Base-by-base conservation (phyloP, 2,888 invertebrate genomes). In the Cepaea hortensis region DNA sequence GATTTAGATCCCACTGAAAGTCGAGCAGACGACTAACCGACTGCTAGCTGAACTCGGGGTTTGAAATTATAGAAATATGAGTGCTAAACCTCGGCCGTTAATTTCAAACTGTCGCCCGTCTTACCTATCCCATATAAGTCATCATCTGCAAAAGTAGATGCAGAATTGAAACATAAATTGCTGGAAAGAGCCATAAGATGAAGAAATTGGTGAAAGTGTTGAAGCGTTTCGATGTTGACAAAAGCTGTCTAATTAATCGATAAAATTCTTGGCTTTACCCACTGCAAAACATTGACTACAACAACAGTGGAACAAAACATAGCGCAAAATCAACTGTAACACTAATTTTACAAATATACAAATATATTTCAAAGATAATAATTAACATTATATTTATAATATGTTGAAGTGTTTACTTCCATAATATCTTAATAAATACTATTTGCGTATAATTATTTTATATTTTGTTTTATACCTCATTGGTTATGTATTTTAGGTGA, bases 181-280 rank as follows among this genome's bases (percentile, higher is more conserved):
- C n/a, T 7, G 20, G 20, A 61, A 72, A 82, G 6, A 55, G 72
- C 73, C 82, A 82, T 82, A 72, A 55, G 9, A 20, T 72, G 55
- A 70, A n/a, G 4, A 55, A 79, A 79, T 72, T 61, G 72, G 18
- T 15, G 61, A 50, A 82, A 82, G 55, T 82, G 73, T 82, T 73
- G 82, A 73, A 72, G 82, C 70, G 70, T 83, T 82, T 62, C 77
- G 62, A 46, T 87, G 84, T 84, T 87, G 84, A 84, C 87, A 87
- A 87, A 86, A 86, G 76, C 86, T 86, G 73, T 82, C 86, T 86
- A 86, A 81, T 86, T 86, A 87, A 87, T 87, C 87, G 87, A 87
- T 87, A 87, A 83, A 87, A 87, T 87, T 82, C 87, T 87, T 87
- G 79, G 84, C 87, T 79, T 79, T 73, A 46, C 62, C 62, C 35